Evolutionary conservation across 2,888 invertebrate species (phyloP).

Genomic region (Megamerina dolium): DNA sequence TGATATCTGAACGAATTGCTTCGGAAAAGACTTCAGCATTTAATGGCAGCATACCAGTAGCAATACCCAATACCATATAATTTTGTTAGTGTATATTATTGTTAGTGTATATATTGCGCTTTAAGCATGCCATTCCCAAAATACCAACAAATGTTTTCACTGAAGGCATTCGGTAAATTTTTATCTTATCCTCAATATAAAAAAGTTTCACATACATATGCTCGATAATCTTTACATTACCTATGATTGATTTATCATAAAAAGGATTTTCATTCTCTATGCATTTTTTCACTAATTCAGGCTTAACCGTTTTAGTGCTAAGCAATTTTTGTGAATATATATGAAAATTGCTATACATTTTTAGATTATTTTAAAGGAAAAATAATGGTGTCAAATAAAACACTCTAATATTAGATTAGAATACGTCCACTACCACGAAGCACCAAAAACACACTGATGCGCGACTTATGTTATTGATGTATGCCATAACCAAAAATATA

Average conservation of each 20-base stretch:
- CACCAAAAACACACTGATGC: too few relatives aligned
- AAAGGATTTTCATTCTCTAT: conserved; percentile 8
- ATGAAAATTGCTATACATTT: too few relatives aligned
- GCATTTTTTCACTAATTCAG: conserved; percentile 11
- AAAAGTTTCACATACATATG: conserved; percentile 11
- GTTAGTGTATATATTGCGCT: neutral
- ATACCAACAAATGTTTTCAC: conserved; percentile 3
- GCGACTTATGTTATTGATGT: conserved; percentile 5
- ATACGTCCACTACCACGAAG: too few relatives aligned
- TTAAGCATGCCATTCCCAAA: conserved; percentile 4
- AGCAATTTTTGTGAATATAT: too few relatives aligned
- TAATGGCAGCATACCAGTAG: too few relatives aligned
- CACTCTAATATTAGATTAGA: too few relatives aligned
- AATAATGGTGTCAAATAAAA: too few relatives aligned
- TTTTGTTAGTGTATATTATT: neutral
- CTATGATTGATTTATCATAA: conserved; percentile 9
- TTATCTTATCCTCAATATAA: conserved; percentile 7
- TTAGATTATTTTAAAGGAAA: too few relatives aligned
- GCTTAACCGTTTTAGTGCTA: too few relatives aligned
- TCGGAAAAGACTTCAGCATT: too few relatives aligned
- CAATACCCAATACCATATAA: conserved; percentile 1
- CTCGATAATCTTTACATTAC: conserved; percentile 7
- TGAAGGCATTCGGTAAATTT: conserved; percentile 4
- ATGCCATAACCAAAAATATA: too few relatives aligned
- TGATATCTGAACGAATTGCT: too few relatives aligned